These are phyloP conservation scores for Cydia splendana DNA, from an alignment of 1,140 invertebrate species.

Conservation along the genomic window DNA sequence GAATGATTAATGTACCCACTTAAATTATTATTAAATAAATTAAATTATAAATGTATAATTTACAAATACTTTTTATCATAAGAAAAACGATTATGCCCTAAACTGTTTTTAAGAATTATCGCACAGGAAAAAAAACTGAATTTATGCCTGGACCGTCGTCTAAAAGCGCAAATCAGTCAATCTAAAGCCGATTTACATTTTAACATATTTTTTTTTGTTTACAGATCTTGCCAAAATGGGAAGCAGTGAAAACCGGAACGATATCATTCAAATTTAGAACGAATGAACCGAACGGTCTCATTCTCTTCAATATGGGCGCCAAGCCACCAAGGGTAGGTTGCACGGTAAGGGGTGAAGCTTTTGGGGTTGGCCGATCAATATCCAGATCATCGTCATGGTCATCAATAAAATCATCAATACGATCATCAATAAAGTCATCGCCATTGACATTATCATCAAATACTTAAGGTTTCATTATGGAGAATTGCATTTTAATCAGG, in stretches of 20 bases:
- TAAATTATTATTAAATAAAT: no score
- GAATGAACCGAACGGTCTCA: conserved; percentile 95
- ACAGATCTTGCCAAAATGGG: conserved; percentile 93
- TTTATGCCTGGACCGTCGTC: background rate
- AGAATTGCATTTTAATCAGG: conserved; percentile 44
- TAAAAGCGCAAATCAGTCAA: background rate
- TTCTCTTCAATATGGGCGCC: conserved; percentile 94
- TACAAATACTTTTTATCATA: no score
- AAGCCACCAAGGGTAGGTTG: conserved; percentile 86
- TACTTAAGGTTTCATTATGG: conserved; percentile 25
- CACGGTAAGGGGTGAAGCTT: conserved; percentile 80
- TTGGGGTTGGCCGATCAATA: conserved; percentile 70
- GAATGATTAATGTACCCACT: no score
- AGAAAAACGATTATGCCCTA: no score
- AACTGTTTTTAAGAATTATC: no score
- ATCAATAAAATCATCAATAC: conserved; percentile 39
- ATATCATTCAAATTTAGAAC: conserved; percentile 97
- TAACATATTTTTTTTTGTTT: background rate
- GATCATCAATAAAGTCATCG: conserved; percentile 36
- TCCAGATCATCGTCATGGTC: conserved; percentile 49
- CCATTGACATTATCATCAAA: conserved; percentile 42
- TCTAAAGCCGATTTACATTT: background rate
- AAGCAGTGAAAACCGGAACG: conserved; percentile 90
- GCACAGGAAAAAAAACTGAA: no score
- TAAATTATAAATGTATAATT: no score